Percentiles rank a stretch among this genome's conserved stretches.
Conservation (phyloP, 2,797 vertebrate genomes). For the Ispidina lecontei region DNA sequence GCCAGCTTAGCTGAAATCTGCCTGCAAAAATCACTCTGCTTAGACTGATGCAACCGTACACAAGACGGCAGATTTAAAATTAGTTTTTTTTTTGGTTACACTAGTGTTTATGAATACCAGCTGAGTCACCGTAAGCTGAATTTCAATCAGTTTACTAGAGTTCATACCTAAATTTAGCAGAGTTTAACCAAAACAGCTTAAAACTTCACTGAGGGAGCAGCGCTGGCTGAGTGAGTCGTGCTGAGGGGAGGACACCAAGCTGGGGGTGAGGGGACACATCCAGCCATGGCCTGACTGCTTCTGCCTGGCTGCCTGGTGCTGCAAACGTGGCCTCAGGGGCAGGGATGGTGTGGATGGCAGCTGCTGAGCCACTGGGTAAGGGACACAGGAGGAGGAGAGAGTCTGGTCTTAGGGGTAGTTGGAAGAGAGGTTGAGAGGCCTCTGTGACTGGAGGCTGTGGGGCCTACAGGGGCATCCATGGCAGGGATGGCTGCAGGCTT, state of each 20-base stretch:
- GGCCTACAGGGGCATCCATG: rapidly evolving
- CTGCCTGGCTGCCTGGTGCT: neutral
- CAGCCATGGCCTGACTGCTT: rapidly evolving
- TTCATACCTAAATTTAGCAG: neutral
- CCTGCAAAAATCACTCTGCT: neutral
- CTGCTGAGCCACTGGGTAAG: neutral
- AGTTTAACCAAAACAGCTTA: neutral
- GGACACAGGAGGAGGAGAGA: neutral
- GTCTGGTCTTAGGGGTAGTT: neutral
- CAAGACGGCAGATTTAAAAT: conserved; percentile 3
- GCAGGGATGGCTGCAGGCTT: neutral
- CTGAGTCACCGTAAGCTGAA: conserved; percentile 34
- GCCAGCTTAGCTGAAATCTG: neutral
- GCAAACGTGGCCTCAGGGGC: rapidly evolving
- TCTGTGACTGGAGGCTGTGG: rapidly evolving
- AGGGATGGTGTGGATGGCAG: neutral
- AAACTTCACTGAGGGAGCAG: neutral
- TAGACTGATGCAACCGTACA: neutral
- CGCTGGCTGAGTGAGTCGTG: rapidly evolving
- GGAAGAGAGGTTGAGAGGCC: neutral
- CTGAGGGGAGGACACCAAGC: neutral
- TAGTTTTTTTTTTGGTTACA: neutral
- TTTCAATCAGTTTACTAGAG: conserved; percentile 58
- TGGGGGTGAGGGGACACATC: neutral
- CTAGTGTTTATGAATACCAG: conserved; percentile 48